Percentiles rank a stretch among this genome's conserved stretches.
phyloP scores from a whole-genome alignment of 2,797 vertebrate species.

The Betta splendens region DNA sequence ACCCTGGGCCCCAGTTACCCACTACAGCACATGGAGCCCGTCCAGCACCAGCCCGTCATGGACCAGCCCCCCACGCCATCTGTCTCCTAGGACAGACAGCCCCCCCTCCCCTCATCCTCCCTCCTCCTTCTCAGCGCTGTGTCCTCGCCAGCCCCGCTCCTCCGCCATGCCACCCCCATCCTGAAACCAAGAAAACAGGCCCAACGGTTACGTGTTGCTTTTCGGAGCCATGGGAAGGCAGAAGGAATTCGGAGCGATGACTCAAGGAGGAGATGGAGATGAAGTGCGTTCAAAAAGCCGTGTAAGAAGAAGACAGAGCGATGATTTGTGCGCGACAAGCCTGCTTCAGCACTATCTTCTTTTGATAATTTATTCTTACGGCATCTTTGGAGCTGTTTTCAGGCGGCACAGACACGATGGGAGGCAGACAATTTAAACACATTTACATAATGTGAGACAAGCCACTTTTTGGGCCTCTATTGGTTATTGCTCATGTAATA shows the following conservation, averaged over 20 bases:
- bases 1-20: conserved; percentile 79
- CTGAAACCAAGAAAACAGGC: conserved; percentile 55
- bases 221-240: conserved; percentile 60
- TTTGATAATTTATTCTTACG: conserved; percentile 18
- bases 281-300: conserved; percentile 50
- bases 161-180: conserved; percentile 63
- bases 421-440: conserved; percentile 10
- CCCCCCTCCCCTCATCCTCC: conserved; percentile 43
- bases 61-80: conserved; percentile 78
- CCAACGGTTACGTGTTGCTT: conserved; percentile 65
- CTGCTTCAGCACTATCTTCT: conserved; percentile 20
- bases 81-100: conserved; percentile 80
- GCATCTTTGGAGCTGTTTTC: conserved; percentile 22
- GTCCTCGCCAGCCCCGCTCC: conserved; percentile 68
- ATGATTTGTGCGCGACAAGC: conserved; percentile 51
- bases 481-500: conserved; percentile 9
- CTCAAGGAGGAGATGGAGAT: conserved; percentile 57
- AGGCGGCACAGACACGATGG: conserved; percentile 11
- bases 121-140: conserved; percentile 48
- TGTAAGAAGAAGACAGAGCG: conserved; percentile 35
- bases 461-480: neutral
- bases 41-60: conserved; percentile 79
- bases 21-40: conserved; percentile 79
- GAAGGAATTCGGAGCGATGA: conserved; percentile 71
- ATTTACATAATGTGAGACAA: conserved; percentile 3